Evolutionary conservation across 2,888 invertebrate genomes (phyloP).

Genomic region (Beris chalybata): DNA sequence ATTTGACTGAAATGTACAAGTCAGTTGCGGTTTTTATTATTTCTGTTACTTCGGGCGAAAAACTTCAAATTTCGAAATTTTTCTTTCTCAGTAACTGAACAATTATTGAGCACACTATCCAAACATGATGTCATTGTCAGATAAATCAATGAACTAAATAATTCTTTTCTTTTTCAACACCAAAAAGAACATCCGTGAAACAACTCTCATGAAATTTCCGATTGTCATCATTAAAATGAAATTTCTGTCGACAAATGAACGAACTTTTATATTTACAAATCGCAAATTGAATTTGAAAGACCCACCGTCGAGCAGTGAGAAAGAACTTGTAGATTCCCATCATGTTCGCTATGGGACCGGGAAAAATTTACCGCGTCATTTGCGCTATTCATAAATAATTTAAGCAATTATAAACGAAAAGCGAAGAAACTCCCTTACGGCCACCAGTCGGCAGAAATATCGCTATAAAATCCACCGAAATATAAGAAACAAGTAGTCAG

Average conservation of each 20-base stretch:
- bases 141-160: too few species aligned
- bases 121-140: too few species aligned
- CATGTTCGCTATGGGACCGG: slow-evolving; percentile 15
- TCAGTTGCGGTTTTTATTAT: too few species aligned
- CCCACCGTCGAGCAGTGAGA: slow-evolving; percentile 22
- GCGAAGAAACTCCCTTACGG: slow-evolving; percentile 9
- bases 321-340: slow-evolving; percentile 12
- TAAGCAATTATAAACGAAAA: slow-evolving; percentile 36
- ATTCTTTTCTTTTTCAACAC: too few species aligned
- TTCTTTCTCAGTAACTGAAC: too few species aligned
- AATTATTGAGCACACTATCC: too few species aligned
- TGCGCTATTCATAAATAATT: slow-evolving; percentile 38
- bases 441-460: slow-evolving; percentile 26
- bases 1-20: too few species aligned
- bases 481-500: slow-evolving; percentile 18
- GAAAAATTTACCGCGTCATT: slow-evolving; percentile 35
- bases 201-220: too few species aligned
- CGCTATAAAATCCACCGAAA: slow-evolving; percentile 15
- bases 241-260: slow-evolving; percentile 24
- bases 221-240: slow-evolving; percentile 20
- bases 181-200: too few species aligned
- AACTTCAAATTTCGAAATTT: too few species aligned
- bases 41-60: too few species aligned
- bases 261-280: slow-evolving; percentile 26
- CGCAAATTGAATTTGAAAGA: slow-evolving; percentile 23